These are phyloP conservation scores for Meteorus sp. DNA, from an alignment of 1,140 invertebrate species.

Conservation along the genomic window DNA sequence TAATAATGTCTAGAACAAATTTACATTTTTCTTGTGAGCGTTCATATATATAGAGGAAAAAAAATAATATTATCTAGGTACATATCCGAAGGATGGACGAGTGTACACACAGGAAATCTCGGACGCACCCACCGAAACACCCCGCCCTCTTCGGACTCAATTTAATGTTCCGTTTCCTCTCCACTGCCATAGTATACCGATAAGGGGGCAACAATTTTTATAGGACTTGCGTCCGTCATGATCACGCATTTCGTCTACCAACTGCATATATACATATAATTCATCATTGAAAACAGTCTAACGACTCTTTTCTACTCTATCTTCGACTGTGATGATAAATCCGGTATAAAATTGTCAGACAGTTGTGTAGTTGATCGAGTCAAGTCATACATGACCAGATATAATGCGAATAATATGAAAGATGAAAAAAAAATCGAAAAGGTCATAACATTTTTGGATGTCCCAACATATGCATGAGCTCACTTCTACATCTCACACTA, in stretches of 20 bases:
- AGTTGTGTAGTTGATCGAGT: too few species aligned
- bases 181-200: conserved; percentile 36
- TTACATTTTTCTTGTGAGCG: conserved; percentile 32
- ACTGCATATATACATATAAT: background rate
- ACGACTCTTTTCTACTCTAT: background rate
- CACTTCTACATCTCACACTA: background rate
- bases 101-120: conserved; percentile 55
- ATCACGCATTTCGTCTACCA: background rate
- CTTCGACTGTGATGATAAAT: background rate
- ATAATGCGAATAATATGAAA: background rate
- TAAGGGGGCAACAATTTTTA: conserved; percentile 52
- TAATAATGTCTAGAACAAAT: too few species aligned
- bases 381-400: background rate
- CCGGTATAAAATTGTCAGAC: background rate
- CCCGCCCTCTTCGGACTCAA: conserved; percentile 49
- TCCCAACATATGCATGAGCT: conserved; percentile 19
- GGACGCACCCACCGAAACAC: conserved; percentile 57
- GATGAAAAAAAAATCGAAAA: background rate
- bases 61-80: conserved; percentile 46
- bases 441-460: conserved; percentile 1
- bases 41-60: too few species aligned
- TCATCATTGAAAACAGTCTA: background rate
- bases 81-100: conserved; percentile 44
- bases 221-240: conserved; percentile 37
- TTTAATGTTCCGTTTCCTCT: conserved; percentile 58